A percentile compares a stretch with the other conserved stretches of the same genome.
These are phyloP conservation scores for Acronicta psi DNA, from an alignment of 2,888 invertebrate genomes.

Conservation along the genomic window DNA sequence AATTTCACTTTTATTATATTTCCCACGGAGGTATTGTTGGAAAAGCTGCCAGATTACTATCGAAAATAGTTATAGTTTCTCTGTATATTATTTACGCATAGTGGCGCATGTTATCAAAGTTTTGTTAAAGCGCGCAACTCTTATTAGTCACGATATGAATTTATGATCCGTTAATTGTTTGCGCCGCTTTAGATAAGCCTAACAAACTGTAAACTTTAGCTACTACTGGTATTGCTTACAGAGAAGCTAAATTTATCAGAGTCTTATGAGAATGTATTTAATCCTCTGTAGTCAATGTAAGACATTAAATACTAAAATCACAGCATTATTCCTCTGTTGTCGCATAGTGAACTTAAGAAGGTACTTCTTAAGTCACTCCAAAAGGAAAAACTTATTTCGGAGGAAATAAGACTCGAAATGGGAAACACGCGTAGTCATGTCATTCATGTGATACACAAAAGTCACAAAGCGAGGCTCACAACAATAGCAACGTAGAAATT, in stretches of 20 bases:
- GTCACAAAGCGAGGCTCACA: constrained; percentile 65
- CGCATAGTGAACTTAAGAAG: constrained; percentile 8
- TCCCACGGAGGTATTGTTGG: constrained; percentile 65
- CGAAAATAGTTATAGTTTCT: constrained; percentile 45
- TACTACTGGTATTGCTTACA: constrained; percentile 28
- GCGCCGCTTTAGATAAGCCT: constrained; percentile 80
- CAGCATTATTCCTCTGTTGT: neutral
- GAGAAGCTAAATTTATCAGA: constrained; percentile 21
- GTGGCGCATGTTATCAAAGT: constrained; percentile 58
- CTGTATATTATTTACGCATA: constrained; percentile 48
- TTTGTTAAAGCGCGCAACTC: constrained; percentile 68
- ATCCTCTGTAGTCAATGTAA: neutral
- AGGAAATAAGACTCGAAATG: constrained; percentile 59
- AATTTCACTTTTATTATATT: constrained; percentile 76
- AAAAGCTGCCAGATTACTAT: constrained; percentile 61
- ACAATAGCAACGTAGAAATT: constrained; percentile 74
- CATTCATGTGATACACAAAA: constrained; percentile 70
- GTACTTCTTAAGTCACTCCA: constrained; percentile 7
- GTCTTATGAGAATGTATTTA: constrained; percentile 11
- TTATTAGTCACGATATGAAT: constrained; percentile 73
- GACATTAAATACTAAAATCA: neutral
- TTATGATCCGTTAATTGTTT: constrained; percentile 84
- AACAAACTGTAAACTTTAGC: constrained; percentile 66
- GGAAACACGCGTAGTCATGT: constrained; percentile 63
- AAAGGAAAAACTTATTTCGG: constrained; percentile 30